Evolutionary conservation across 2,113 vertebrate species (phyloP), one percentile per base, ranked within the genome.

Genomic region (Hippocampus guttulatus): DNA sequence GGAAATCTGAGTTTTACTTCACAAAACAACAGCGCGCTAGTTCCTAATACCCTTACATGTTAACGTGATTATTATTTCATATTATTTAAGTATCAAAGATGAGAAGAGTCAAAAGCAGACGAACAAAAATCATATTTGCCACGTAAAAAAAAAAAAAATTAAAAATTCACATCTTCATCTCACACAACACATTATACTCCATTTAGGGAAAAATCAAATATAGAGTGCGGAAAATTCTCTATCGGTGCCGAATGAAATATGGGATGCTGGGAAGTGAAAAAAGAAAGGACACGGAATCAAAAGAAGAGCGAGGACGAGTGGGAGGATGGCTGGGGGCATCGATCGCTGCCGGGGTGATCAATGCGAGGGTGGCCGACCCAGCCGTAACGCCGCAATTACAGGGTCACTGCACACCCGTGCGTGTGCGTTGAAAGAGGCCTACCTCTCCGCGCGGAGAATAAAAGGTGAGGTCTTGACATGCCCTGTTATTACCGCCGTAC

Each of bases 381-480:
- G 40, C 33, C 55, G 67, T 77, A 76, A 81, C 62, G 70, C 71
- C 68, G 63, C 67, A 77, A 81, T 75, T 81, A 81, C 70, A 71
- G 70, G 41, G 69, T 79, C 75, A 71, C 68, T 8, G 2, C 9
- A 10, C 38, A 40, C 61, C 67, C 40, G 57, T 67, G 60, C 64
- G 65, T 47, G 65, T 43, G 60, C 25, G 20, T 1, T 21, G 38
- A 45, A 43, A 62, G 40, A 64, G 33, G 63, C 23, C 6, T 23
- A 33, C 43, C 49, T 75, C n/a, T 61, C 57, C 65, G 65, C 71
- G 57, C 40, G 38, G 52, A 72, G 49, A 3, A 51, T 51, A 60
- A 65, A 54, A 30, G 33, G 11, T 69, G 61, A 76, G 75, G 69
- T 76, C 71, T 57, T 2, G 8, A 81, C 69, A 71, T 68, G 49